These are phyloP conservation scores for Eonycteris spelaea DNA, from an alignment of 2,113 vertebrate genomes.

Conservation along the genomic window DNA sequence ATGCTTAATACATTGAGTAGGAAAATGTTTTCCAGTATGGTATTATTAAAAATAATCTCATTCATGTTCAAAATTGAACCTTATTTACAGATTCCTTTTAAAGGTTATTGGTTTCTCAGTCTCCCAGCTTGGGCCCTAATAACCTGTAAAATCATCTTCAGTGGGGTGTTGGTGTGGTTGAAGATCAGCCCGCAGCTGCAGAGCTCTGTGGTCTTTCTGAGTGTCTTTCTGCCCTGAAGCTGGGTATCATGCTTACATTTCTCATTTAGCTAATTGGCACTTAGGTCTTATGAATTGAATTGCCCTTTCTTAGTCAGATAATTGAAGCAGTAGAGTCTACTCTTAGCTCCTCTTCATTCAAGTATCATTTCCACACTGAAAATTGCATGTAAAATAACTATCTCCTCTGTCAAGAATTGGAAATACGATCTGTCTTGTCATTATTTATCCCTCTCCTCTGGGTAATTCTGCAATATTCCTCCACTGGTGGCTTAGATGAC, in stretches of 20 bases:
- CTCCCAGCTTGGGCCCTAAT: neutral
- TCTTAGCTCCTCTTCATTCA: neutral
- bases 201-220: neutral
- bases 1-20: conserved; percentile 39
- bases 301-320: neutral
- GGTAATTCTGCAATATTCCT: neutral
- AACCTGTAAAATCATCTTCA: neutral
- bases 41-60: conserved; percentile 44
- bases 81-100: conserved; percentile 23
- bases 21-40: conserved; percentile 17
- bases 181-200: neutral
- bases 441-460: neutral
- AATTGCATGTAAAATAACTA: neutral
- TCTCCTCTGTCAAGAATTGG: neutral
- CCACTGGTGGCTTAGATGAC: neutral
- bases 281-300: neutral
- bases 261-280: conserved; percentile 1
- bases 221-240: neutral
- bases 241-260: neutral
- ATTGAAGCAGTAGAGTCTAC: neutral
- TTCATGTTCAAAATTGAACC: neutral
- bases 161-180: neutral
- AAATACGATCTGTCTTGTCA: neutral
- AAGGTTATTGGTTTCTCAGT: neutral
- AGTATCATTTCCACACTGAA: neutral